These are phyloP conservation scores for Operophtera brumata DNA, from an alignment of 2,888 invertebrate genomes.

Conservation along the genomic window DNA sequence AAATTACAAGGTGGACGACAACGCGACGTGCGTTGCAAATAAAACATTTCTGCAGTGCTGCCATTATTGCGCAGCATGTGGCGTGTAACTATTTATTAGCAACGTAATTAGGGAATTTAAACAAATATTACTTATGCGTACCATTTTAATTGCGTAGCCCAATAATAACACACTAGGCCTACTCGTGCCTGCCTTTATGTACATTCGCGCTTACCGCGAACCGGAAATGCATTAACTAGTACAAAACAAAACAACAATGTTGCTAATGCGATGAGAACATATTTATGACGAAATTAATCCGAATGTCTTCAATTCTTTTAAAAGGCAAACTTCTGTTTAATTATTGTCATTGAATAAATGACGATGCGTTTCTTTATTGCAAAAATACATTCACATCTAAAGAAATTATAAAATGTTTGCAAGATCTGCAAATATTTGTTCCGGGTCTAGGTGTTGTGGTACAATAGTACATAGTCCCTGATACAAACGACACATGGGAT, in stretches of 20 bases:
- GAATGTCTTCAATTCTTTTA: background rate
- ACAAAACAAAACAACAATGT: constrained; percentile 17
- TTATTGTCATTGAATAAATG: background rate
- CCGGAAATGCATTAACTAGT: constrained; percentile 41
- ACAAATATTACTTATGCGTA: constrained; percentile 76
- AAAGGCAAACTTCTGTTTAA: background rate
- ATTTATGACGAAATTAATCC: constrained; percentile 37
- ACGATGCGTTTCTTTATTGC: too few species aligned
- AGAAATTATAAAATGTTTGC: too few species aligned
- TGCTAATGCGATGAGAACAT: constrained; percentile 24
- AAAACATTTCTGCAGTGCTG: constrained; percentile 59
- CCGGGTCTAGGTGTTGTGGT: too few species aligned
- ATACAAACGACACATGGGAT: too few species aligned
- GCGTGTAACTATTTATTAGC: constrained; percentile 74
- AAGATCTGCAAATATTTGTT: too few species aligned
- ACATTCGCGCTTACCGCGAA: constrained; percentile 33
- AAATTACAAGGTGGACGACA: constrained; percentile 57
- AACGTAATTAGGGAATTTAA: constrained; percentile 75
- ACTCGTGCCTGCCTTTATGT: constrained; percentile 42
- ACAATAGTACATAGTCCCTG: too few species aligned
- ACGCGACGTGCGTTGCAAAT: constrained; percentile 55
- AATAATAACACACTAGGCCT: constrained; percentile 57
- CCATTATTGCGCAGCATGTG: constrained; percentile 68
- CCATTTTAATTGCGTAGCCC: constrained; percentile 66
- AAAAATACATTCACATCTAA: too few species aligned